phyloP scores from a whole-genome alignment of 2,888 invertebrate genomes.

The Phragmatobia fuliginosa region DNA sequence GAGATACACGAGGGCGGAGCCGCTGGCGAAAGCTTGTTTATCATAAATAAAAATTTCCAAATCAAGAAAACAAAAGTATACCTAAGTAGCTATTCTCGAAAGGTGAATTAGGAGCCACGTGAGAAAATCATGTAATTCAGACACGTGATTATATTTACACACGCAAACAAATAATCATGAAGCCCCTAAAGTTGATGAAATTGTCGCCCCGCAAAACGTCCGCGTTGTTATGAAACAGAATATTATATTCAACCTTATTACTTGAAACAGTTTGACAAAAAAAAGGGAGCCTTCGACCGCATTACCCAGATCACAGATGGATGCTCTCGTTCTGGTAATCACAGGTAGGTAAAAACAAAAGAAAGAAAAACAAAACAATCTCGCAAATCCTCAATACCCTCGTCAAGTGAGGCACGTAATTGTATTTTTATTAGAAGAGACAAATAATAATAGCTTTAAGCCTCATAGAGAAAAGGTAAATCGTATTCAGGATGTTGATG shows the following conservation, averaged over 20 bases:
- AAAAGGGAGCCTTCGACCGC: not conserved
- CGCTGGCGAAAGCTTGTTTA: too few relatives aligned
- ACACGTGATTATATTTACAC: not conserved
- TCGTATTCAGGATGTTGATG: not conserved
- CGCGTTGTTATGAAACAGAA: not conserved
- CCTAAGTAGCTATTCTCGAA: not conserved
- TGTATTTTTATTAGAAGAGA: slow-evolving; percentile 2
- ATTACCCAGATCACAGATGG: not conserved
- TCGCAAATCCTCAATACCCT: slow-evolving; percentile 10
- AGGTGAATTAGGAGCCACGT: not conserved
- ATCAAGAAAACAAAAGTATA: not conserved
- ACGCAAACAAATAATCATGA: not conserved
- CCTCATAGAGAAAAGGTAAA: not conserved
- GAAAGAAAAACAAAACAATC: not conserved
- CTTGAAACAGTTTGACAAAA: not conserved
- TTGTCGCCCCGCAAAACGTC: not conserved
- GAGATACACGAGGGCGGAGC: too few relatives aligned
- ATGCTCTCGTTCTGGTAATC: not conserved
- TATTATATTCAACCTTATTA: not conserved
- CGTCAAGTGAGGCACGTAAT: slow-evolving; percentile 12
- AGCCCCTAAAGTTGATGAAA: not conserved
- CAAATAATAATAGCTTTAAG: not conserved
- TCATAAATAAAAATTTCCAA: not conserved
- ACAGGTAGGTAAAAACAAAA: slow-evolving; percentile 4
- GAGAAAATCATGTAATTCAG: not conserved